A percentile compares a stretch with the other conserved stretches of the same genome.
phyloP scores from a whole-genome alignment of 2,113 vertebrate species.

The Cricetomys ansorgei region DNA sequence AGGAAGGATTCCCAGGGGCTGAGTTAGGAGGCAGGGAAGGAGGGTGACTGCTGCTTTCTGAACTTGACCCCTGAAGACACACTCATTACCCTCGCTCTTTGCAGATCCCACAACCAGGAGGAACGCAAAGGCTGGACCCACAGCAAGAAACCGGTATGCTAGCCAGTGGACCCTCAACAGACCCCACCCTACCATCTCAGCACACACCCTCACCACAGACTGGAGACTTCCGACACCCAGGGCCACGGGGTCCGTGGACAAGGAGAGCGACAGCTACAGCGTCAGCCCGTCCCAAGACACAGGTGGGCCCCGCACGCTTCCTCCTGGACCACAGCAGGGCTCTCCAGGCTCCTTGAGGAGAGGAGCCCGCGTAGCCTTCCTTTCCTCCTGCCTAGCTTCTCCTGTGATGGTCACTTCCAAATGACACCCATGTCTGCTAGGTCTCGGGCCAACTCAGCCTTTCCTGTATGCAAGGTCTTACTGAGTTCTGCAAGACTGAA shows the following conservation, averaged over 20 bases:
- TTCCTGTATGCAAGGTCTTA: accelerated
- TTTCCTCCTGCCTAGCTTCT: not conserved
- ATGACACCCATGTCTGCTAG: accelerated
- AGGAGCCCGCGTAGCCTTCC: too few relatives aligned
- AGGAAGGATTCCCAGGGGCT: not conserved
- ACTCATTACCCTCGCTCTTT: not conserved
- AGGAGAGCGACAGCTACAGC: constrained; percentile 99
- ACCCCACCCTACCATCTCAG: constrained; percentile 97
- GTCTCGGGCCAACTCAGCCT: accelerated
- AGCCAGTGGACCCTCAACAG: constrained; percentile 99
- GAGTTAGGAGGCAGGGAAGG: too few relatives aligned
- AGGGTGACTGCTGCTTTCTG: accelerated
- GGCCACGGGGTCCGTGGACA: constrained; percentile 96
- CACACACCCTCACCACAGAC: constrained; percentile 98
- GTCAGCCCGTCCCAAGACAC: constrained; percentile 99
- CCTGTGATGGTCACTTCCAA: not conserved
- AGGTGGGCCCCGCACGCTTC: constrained; percentile 85
- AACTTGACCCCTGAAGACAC: not conserved
- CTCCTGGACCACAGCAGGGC: too few relatives aligned
- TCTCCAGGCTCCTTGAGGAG: not conserved
- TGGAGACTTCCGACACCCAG: constrained; percentile 98
- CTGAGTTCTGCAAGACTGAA: not conserved
- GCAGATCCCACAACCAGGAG: constrained; percentile 98
- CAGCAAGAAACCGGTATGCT: constrained; percentile 95
- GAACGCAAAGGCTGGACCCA: constrained; percentile 96